Evolutionary conservation across 2,888 invertebrate genomes (phyloP).

Genomic region (Noctua comes): DNA sequence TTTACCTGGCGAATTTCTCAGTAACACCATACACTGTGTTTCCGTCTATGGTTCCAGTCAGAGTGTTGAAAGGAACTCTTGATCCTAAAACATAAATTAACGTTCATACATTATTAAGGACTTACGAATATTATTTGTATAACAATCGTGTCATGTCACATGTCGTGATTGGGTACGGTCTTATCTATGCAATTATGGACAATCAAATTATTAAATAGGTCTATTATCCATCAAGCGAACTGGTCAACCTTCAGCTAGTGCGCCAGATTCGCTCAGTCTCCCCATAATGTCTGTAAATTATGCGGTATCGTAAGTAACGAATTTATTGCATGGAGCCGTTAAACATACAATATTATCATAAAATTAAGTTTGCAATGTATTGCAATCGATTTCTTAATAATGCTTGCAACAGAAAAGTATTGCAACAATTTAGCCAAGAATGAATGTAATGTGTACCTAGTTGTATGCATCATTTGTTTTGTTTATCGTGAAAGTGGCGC

Average conservation of each 20-base stretch:
- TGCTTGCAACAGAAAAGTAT: constrained; percentile 22
- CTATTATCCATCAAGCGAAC: constrained; percentile 60
- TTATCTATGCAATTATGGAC: constrained; percentile 54
- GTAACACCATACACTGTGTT: constrained; percentile 97
- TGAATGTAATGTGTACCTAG: not conserved
- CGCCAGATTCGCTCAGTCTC: constrained; percentile 50
- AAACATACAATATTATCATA: constrained; percentile 46
- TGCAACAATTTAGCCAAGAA: constrained; percentile 10
- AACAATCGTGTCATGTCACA: constrained; percentile 55
- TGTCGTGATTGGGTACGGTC: constrained; percentile 42
- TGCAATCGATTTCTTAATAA: constrained; percentile 50
- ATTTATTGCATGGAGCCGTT: constrained; percentile 35
- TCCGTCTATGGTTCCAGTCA: constrained; percentile 96
- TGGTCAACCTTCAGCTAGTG: constrained; percentile 62
- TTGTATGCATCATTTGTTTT: constrained; percentile 33
- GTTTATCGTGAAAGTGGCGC: constrained; percentile 48
- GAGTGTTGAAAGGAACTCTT: constrained; percentile 95
- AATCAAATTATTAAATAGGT: constrained; percentile 51
- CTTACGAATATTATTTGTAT: constrained; percentile 44
- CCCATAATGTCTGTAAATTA: constrained; percentile 44
- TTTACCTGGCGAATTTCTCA: constrained; percentile 94
- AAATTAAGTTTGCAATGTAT: constrained; percentile 37
- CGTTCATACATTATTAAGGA: constrained; percentile 16
- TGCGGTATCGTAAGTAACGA: constrained; percentile 14
- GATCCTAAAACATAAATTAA: constrained; percentile 90